Evolutionary conservation across 2,797 vertebrate genomes (phyloP), one percentile per base, ranked within the genome.

Genomic region (Danio tinwini): DNA sequence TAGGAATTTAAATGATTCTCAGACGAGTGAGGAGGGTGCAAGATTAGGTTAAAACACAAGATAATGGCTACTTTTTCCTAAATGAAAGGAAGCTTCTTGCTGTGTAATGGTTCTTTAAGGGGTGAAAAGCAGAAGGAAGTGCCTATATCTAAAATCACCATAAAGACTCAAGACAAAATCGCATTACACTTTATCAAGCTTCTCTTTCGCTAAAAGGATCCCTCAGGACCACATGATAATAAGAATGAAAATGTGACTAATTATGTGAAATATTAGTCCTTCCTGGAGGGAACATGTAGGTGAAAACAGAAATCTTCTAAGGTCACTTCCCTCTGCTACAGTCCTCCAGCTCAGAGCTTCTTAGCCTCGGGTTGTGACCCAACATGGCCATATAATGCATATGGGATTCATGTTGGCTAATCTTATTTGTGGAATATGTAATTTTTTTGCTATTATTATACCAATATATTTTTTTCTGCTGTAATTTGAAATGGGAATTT

Each of bases 41-140:
- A 87, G 89, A 90, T 88, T 90, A 42, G 89, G 91, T 93, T 92
- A 90, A 78, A 75, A 89, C 77, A 89, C 87, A 82, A 92, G 85
- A 91, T 86, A 67, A 87, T 85, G 87, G 71, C 73, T 84, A 91
- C 73, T 78, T 84, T 84, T 45, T 86, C 86, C 81, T 85, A 83
- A 85, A 82, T 72, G 49, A 80, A 85, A 87, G 87, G 85, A 81
- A 87, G 78, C 86, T 83, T 78, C 91, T 76, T 83, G 83, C 81
- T 90, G 85, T 74, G 76, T 91, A 92, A 94, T 91, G 89, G 85
- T 87, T 83, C 88, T 88, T 88, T 83, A 61, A 74, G 47, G 47
- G 50, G 45, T 78, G 8, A 49, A 42, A 52, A 45, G 21, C 37
- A 50, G 45, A 78, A 61, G 55, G 68, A 53, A 52, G 17, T 87